Evolutionary conservation across 2,888 invertebrate species (phyloP).

Genomic region (Ptychoptera contaminata): DNA sequence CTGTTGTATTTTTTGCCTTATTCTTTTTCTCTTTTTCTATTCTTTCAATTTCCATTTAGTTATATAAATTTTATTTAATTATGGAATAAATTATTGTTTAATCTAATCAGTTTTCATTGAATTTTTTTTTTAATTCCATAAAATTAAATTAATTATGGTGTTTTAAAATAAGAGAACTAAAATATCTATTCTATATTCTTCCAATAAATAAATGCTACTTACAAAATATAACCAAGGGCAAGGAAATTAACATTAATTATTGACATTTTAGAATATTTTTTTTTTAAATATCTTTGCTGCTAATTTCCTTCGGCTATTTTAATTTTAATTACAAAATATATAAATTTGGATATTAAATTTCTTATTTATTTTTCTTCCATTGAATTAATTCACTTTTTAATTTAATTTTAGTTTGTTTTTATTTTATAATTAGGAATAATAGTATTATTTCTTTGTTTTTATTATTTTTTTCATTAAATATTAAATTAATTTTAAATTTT

Average conservation of each 20-base stretch:
- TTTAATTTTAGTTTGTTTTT: conserved; percentile 7
- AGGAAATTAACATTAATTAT: conserved; percentile 8
- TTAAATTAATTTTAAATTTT: conserved; percentile 8
- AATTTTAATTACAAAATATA: conserved; percentile 11
- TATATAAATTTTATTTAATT: too few species aligned
- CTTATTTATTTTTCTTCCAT: conserved; percentile 8
- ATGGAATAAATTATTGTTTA: too few species aligned
- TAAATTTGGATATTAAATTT: conserved; percentile 13
- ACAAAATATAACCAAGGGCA: too few species aligned
- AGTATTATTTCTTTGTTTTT: conserved; percentile 6
- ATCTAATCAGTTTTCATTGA: too few species aligned
- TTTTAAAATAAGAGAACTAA: too few species aligned
- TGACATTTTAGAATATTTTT: conserved; percentile 11
- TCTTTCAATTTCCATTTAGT: too few species aligned
- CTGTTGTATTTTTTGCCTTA: too few species aligned
- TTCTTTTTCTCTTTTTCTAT: too few species aligned
- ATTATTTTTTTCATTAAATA: conserved; percentile 3
- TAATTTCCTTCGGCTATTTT: conserved; percentile 10
- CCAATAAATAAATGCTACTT: too few species aligned
- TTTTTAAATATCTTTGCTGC: conserved; percentile 8
- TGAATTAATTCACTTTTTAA: conserved; percentile 4
- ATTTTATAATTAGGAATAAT: conserved; percentile 6
- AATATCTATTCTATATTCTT: too few species aligned
- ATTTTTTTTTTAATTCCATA: too few species aligned
- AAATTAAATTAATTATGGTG: too few species aligned